Evolutionary conservation across 23 tunicate genomes (phyloP), one percentile per base, ranked within the genome.

Genomic region (Halocynthia aurantium): DNA sequence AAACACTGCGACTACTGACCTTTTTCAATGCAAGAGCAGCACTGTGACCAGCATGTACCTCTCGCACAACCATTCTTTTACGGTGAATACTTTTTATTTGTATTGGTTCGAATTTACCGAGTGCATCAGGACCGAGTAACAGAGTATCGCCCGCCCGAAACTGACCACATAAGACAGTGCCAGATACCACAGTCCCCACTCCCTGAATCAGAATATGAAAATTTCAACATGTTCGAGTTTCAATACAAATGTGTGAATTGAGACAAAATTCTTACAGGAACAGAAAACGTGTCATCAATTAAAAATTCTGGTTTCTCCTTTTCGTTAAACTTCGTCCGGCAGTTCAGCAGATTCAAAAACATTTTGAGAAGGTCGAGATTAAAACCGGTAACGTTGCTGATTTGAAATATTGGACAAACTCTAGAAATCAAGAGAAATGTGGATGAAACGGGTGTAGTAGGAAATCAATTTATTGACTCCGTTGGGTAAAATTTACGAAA

Each of bases 21-120:
- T 96, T 96, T 70, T 90, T 96, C 22, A 96, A 80, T 21, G 99
- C 99, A 69, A 96, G 86, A 6, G 99, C 96, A 40, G 96, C 99
- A 51, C 88, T 80, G 55, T 96, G 99, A 6, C 99, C 99, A 15
- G 99, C 99, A 51, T 72, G 67, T 12, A 85, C 93, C n/a, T 76
- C 85, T 61, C 70, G 68, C 9, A 96, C 99, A 50, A 88, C 76
- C 87, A 96, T 75, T 69, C 99, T 76, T 75, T 90, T 96, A 62
- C 99, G 73, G 68, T 80, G 83, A 44, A 96, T 96, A 55, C 96
- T 89, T 69, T 96, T 89, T 6, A 96, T 69, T 71, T 83, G 90
- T 55, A 96, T 86, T 9, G 77, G 81, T 21, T 96, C 99, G 75
- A 96, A 96, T 52, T 90, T 96, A 12, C 99, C 99, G 31, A 79